Base-by-base conservation (phyloP, 2,888 invertebrate species). In the Pachydiplax longipennis region DNA sequence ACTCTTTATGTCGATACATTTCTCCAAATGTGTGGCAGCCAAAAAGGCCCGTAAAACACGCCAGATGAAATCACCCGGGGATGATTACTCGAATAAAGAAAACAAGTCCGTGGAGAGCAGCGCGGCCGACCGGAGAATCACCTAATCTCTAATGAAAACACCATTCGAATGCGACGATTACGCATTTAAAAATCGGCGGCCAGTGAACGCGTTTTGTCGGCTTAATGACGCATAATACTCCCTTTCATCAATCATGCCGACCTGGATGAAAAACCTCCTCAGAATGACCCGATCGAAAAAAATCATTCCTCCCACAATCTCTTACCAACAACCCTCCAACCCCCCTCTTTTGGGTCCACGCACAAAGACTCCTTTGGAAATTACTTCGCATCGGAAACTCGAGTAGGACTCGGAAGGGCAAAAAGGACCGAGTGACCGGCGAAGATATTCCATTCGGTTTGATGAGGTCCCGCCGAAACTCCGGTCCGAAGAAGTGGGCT, bases 381-480 rank as follows among this genome's bases (percentile, higher is more conserved):
- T 61, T 61, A 61, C 87, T 87, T 87, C 10, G 15, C 87, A n/a
- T 22, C 31, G 61, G 87, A 87, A 87, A 87, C 87, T 58, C 87
- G 87, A 87, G 87, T 87, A 61, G 87, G 87, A 87, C 87, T 73
- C 73, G 81, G 81, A 6, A 44, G 40, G 22, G 35, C n/a, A 80
- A 25, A 65, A 4, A 65, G 44, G 65, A 22, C 37, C 37, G 0
- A 25, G 65, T n/a, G n/a, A 65, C 13, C 13, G 25, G 0, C 13
- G 73, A 73, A 61, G 37, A 81, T 40, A 40, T 37, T 37, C 80
- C 18, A 37, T 25, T 81, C n/a, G 81, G 81, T 40, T 37, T 81
- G 81, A 73, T 22, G 40, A 81, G 81, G 81, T 80, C 35, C 15
- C 37, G 37, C 58, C 13, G 83, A 40, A 37, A 37, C 35, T 31